These are phyloP conservation scores for Lagopus muta DNA, from an alignment of 2,113 vertebrate species.

Conservation along the genomic window DNA sequence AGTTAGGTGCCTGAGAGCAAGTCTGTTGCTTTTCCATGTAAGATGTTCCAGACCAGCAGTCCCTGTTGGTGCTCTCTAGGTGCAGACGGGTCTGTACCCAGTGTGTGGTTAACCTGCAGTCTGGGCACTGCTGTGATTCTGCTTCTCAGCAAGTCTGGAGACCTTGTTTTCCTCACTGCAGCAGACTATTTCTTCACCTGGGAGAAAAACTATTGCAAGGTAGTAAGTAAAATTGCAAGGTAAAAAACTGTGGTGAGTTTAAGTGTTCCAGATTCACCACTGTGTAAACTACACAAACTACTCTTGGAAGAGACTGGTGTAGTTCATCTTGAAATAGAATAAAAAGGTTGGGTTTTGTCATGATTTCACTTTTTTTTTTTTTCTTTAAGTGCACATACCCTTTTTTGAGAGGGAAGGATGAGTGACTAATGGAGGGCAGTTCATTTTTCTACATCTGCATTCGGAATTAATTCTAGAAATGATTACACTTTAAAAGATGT, in stretches of 20 bases:
- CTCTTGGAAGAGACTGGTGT: background rate
- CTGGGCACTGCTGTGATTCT: background rate
- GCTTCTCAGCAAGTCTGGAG: background rate
- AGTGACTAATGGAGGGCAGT: background rate
- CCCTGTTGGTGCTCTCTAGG: background rate
- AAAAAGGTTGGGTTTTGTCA: background rate
- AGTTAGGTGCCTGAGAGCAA: background rate
- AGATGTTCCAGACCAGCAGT: background rate
- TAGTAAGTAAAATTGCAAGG: background rate
- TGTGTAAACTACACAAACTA: background rate
- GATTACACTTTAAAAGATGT: background rate
- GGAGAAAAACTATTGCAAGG: background rate
- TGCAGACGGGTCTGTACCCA: background rate
- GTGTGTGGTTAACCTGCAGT: accelerated
- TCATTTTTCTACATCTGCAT: background rate
- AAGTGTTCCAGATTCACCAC: background rate
- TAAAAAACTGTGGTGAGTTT: background rate
- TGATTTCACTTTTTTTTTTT: background rate
- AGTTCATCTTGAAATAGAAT: background rate
- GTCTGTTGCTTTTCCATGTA: background rate
- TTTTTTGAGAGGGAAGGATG: background rate
- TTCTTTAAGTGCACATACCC: background rate
- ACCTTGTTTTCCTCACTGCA: background rate
- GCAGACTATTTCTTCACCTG: background rate
- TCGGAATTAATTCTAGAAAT: background rate